Conservation (phyloP, 92 coral and sea anemone species). For the Phenganax stokvisi region DNA sequence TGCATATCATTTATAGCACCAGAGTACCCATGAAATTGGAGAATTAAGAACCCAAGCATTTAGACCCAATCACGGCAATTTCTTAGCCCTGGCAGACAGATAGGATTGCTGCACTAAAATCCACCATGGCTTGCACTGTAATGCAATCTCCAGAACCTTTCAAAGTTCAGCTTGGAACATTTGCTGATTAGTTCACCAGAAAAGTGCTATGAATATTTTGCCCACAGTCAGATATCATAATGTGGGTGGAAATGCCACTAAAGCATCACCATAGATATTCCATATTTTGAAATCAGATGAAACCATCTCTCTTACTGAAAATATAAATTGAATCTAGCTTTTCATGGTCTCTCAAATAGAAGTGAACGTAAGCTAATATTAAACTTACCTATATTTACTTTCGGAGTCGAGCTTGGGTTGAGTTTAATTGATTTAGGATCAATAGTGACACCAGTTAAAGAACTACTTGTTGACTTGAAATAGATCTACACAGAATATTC, state of each 20-base stretch:
- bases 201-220: background rate
- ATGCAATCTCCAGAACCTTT: too few relatives aligned
- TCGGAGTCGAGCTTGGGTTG: constrained; percentile 66
- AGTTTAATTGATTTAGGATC: constrained; percentile 79
- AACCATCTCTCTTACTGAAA: constrained; percentile 65
- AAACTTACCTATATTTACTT: constrained; percentile 61
- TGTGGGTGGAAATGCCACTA: constrained; percentile 65
- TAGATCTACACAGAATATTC: constrained; percentile 51
- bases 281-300: constrained; percentile 89
- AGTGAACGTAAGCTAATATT: background rate
- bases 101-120: too few relatives aligned
- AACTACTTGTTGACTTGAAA: constrained; percentile 63
- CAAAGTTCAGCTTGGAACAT: too few relatives aligned
- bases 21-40: too few relatives aligned
- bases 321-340: background rate
- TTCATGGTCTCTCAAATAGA: background rate
- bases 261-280: constrained; percentile 84
- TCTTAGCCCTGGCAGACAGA: too few relatives aligned
- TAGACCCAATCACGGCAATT: too few relatives aligned
- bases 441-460: constrained; percentile 67
- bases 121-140: too few relatives aligned
- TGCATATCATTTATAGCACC: too few relatives aligned
- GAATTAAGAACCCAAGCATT: too few relatives aligned
- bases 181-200: background rate
- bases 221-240: constrained; percentile 1